Percentiles rank a stretch among this genome's conserved stretches.
Evolutionary conservation across 2,888 invertebrate genomes (phyloP).

Genomic region (Meiosimyza platycephala): DNA sequence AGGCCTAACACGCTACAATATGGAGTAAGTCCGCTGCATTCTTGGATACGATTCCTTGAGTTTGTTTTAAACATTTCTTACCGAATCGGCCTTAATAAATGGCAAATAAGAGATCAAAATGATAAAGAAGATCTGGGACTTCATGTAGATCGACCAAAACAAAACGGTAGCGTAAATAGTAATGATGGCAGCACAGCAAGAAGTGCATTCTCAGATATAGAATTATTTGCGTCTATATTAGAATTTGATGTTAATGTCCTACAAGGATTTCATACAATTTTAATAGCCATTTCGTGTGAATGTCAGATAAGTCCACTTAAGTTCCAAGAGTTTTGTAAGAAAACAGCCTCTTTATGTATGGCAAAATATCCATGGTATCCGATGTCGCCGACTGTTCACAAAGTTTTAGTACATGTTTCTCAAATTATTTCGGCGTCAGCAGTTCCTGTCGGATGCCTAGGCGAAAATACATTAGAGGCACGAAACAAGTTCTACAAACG

Average conservation of each 20-base stretch:
- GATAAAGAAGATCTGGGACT: slow-evolving; percentile 14
- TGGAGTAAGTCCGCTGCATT: slow-evolving; percentile 36
- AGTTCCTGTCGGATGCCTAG: slow-evolving; percentile 18
- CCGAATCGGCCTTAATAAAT: slow-evolving; percentile 14
- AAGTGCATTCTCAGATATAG: slow-evolving; percentile 32
- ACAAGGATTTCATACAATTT: neutral
- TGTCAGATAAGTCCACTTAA: slow-evolving; percentile 22
- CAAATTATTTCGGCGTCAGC: slow-evolving; percentile 26
- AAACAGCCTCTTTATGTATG: slow-evolving; percentile 27
- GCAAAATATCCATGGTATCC: slow-evolving; percentile 29
- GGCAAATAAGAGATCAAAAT: slow-evolving; percentile 16
- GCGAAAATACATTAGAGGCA: slow-evolving; percentile 33
- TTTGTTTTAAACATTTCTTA: slow-evolving; percentile 38
- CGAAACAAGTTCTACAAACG: slow-evolving; percentile 32
- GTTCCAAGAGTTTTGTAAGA: slow-evolving; percentile 26
- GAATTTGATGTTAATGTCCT: neutral
- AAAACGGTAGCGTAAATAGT: slow-evolving; percentile 32
- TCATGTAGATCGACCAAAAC: slow-evolving; percentile 36
- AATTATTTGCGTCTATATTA: slow-evolving; percentile 26
- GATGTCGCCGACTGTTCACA: slow-evolving; percentile 18
- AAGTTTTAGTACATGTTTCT: slow-evolving; percentile 7
- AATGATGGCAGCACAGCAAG: slow-evolving; percentile 39
- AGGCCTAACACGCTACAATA: slow-evolving; percentile 18
- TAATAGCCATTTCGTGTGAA: slow-evolving; percentile 17
- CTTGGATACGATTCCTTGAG: slow-evolving; percentile 35